These are phyloP conservation scores for Caenorhabditis parvicauda DNA, from an alignment of 2,888 invertebrate genomes.

Conservation along the genomic window DNA sequence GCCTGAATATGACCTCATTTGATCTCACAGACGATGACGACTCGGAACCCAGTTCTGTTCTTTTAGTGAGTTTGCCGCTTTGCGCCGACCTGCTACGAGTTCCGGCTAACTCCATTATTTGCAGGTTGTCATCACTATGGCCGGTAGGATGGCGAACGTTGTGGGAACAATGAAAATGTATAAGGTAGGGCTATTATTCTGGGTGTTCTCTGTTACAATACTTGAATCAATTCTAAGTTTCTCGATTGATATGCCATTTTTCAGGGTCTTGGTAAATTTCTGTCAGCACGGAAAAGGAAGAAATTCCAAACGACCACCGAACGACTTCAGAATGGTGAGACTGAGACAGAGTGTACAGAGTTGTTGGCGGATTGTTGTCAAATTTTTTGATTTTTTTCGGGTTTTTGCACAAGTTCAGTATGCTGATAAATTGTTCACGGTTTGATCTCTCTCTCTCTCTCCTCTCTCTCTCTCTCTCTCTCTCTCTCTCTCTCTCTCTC, in stretches of 20 bases:
- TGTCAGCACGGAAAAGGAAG: conserved; percentile 41
- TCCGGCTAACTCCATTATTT: conserved; percentile 8
- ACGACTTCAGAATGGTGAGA: conserved; percentile 42
- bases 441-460: too few species aligned
- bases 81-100: too few species aligned
- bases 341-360: conserved; percentile 43
- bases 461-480: too few species aligned
- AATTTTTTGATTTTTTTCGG: conserved; percentile 28
- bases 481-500: too few species aligned
- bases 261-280: conserved; percentile 42
- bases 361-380: conserved; percentile 42
- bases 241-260: conserved; percentile 2
- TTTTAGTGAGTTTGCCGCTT: conserved; percentile 7
- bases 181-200: conserved; percentile 28
- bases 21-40: too few species aligned
- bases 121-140: conserved; percentile 40
- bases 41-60: too few species aligned
- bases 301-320: conserved; percentile 45
- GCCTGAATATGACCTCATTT: too few species aligned
- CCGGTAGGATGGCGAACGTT: conserved; percentile 42
- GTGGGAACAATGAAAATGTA: conserved; percentile 48
- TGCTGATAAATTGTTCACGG: too few species aligned
- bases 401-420: too few species aligned
- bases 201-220: not conserved
- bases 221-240: not conserved